Conservation (phyloP, 2,888 invertebrate genomes). For the Melieria crassipennis region DNA sequence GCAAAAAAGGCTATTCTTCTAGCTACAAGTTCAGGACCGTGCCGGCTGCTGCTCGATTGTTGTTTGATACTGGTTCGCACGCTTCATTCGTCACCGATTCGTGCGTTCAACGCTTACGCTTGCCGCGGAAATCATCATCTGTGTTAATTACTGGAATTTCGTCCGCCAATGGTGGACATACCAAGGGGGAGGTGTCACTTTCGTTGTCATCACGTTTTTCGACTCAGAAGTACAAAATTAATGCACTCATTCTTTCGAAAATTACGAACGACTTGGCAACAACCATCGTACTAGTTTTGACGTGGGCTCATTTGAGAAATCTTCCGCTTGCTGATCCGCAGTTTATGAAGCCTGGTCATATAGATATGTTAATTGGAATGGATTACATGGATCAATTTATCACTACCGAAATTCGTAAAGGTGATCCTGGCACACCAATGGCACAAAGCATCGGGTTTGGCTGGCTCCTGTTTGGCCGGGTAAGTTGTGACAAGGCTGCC, state of each 20-base stretch:
- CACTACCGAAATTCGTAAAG: conserved; percentile 10
- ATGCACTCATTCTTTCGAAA: neutral
- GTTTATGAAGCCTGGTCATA: conserved; percentile 10
- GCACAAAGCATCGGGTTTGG: conserved; percentile 32
- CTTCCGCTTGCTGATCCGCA: conserved; percentile 16
- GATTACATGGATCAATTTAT: conserved; percentile 17
- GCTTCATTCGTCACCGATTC: conserved; percentile 9
- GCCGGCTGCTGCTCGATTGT: neutral
- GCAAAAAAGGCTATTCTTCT: neutral
- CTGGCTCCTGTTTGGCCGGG: conserved; percentile 27
- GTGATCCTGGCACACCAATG: conserved; percentile 14
- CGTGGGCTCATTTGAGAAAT: conserved; percentile 6
- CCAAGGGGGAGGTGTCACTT: neutral
- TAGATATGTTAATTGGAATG: conserved; percentile 18
- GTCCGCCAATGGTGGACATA: neutral
- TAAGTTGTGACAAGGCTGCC: neutral
- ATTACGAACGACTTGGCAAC: neutral
- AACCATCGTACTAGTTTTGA: neutral
- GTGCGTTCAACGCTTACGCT: conserved; percentile 4
- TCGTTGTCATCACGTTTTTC: neutral
- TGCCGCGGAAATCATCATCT: neutral
- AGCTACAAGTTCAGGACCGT: neutral
- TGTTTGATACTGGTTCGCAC: conserved; percentile 14
- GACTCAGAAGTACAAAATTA: neutral
- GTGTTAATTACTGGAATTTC: neutral